Evolutionary conservation across 2,797 vertebrate genomes (phyloP).

Genomic region (Anas flavirostris): DNA sequence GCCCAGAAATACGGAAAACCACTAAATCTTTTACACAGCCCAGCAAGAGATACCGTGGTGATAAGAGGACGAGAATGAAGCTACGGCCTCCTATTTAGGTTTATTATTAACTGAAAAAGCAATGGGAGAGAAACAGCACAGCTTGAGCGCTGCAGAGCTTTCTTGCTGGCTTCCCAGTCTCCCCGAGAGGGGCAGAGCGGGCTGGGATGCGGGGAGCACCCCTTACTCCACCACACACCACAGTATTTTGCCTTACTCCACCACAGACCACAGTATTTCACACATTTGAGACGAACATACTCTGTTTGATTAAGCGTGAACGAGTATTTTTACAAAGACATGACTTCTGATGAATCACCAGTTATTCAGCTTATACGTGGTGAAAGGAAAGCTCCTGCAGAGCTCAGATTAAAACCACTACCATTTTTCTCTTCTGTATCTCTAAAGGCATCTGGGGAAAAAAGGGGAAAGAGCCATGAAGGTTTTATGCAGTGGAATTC

Average conservation of each 20-base stretch:
- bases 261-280: no score
- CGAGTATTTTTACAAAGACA: background rate
- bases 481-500: background rate
- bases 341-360: background rate
- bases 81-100: background rate
- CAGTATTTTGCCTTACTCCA: no score
- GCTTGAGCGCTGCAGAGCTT: background rate
- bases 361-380: fast-evolving
- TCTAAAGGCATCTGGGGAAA: background rate
- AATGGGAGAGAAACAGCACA: background rate
- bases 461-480: background rate
- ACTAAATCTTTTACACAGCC: background rate
- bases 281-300: background rate
- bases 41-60: background rate
- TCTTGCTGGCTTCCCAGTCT: fast-evolving
- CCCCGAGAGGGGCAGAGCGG: background rate
- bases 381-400: background rate
- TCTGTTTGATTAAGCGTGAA: background rate
- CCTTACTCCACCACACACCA: background rate
- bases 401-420: background rate
- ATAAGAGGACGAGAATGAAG: background rate
- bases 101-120: background rate
- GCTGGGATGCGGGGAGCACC: no score
- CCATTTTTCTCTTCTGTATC: fast-evolving
- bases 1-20: background rate